Evolutionary conservation across 2,797 vertebrate genomes (phyloP).

Genomic region (Sebastes diaconus): DNA sequence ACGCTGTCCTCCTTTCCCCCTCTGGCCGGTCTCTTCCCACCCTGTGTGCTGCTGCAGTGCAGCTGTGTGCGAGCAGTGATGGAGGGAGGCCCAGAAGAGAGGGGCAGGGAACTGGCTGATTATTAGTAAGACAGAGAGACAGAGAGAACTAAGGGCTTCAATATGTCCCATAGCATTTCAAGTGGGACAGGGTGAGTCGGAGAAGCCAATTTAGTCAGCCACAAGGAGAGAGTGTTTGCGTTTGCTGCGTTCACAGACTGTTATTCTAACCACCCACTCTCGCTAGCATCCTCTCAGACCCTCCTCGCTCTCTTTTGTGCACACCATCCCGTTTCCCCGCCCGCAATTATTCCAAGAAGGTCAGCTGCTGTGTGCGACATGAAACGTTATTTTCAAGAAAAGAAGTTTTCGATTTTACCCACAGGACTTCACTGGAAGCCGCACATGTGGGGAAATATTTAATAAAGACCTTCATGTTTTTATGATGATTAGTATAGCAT

Average conservation of each 20-base stretch:
- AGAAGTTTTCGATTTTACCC: neutral
- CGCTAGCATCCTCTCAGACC: slow-evolving; percentile 50
- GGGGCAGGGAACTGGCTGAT: slow-evolving; percentile 58
- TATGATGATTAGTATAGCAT: slow-evolving; percentile 55
- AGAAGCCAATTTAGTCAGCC: slow-evolving; percentile 61
- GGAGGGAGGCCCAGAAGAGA: slow-evolving; percentile 61
- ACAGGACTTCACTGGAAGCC: slow-evolving; percentile 19
- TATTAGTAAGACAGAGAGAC: slow-evolving; percentile 66
- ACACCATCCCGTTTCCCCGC: slow-evolving; percentile 14
- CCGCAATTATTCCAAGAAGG: slow-evolving; percentile 37
- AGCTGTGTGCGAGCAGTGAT: slow-evolving; percentile 60
- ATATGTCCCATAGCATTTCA: slow-evolving; percentile 74
- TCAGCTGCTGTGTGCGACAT: slow-evolving; percentile 42
- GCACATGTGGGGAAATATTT: slow-evolving; percentile 36
- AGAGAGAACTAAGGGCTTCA: slow-evolving; percentile 67
- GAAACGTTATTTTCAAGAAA: slow-evolving; percentile 11
- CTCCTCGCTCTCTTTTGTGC: slow-evolving; percentile 31
- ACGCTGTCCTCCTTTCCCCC: neutral
- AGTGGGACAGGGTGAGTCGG: slow-evolving; percentile 52
- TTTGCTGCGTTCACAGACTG: slow-evolving; percentile 68
- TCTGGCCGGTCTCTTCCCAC: slow-evolving; percentile 18
- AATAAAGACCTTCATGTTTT: slow-evolving; percentile 38
- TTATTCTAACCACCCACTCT: slow-evolving; percentile 73
- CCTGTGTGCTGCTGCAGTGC: slow-evolving; percentile 45
- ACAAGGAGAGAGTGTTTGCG: slow-evolving; percentile 65